Base-by-base conservation (phyloP, 2,113 vertebrate genomes). In the Rhodinocichla rosea region DNA sequence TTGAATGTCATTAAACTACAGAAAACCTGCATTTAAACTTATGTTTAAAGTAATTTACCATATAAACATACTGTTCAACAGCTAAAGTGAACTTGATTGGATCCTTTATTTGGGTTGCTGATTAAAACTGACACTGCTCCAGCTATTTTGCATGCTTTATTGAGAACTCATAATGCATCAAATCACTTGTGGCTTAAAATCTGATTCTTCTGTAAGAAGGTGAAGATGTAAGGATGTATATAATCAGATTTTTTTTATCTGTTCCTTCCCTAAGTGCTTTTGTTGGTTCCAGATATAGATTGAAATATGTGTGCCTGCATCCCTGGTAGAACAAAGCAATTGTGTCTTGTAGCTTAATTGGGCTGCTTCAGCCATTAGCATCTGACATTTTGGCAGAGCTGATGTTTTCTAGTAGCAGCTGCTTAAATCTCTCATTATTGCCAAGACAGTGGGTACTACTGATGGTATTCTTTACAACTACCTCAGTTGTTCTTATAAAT, bases 401-500 rank as follows among this genome's bases (percentile, higher is more conserved):
- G 80, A 84, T 86, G 70, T 94, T 92, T 95, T 73, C 88, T 94
- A 70, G 78, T 81, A 95, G 81, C 86, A 95, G 71, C 73, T 96
- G 86, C 92, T 88, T 89, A 27, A 84, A 50, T 70, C 62, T n/a
- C 1, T 76, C 40, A 6, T 77, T 95, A 83, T 64, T 95, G 69
- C 65, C 75, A 92, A 84, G 75, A 64, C 42, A 75, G 53, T 70
- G 74, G 87, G 59, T 79, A 35, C 82, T 89, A 63, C 44, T 76
- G 55, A 32, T 2, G 1, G 0, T 67, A 11, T 71, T 87, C 70
- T 77, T 90, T 87, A 59, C 68, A 81, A 21, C 57, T 90, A 13
- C 52, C 20, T 92, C 27, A 5, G 22, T 71, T 78, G 17, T 79
- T 92, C 59, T 63, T 87, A 15, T 18, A 75, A 60, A 33, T 60